phyloP scores from a whole-genome alignment of 2,797 vertebrate genomes.

The Pangasius mekongensis region DNA sequence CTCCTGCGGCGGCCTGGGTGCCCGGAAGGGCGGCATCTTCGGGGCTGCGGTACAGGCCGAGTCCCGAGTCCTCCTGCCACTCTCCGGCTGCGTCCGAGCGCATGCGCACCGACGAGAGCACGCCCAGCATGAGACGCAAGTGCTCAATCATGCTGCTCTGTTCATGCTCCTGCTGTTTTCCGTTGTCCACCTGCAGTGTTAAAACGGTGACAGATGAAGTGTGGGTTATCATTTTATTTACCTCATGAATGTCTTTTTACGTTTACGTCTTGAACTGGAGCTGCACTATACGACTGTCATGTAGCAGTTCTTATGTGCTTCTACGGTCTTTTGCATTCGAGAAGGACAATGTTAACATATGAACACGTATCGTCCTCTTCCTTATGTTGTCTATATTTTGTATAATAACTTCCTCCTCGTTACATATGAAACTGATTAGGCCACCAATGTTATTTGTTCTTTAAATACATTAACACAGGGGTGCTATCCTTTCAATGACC shows the following conservation, averaged over 20 bases:
- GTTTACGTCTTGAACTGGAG: background rate
- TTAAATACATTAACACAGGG: background rate
- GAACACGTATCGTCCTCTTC: background rate
- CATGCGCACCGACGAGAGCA: slow-evolving; percentile 66
- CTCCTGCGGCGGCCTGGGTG: slow-evolving; percentile 49
- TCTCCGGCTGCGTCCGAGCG: slow-evolving; percentile 65
- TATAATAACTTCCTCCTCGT: background rate
- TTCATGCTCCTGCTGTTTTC: slow-evolving; percentile 86
- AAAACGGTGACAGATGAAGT: background rate
- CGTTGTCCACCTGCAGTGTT: slow-evolving; percentile 82
- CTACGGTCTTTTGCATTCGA: background rate
- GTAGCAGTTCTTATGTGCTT: background rate
- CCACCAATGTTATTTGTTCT: background rate
- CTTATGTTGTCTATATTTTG: background rate
- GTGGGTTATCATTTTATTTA: background rate
- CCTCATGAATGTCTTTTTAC: background rate
- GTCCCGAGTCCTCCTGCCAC: slow-evolving; percentile 73
- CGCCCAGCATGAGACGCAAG: slow-evolving; percentile 83
- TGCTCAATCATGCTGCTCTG: slow-evolving; percentile 82
- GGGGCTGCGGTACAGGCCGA: slow-evolving; percentile 72
- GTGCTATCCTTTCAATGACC: background rate
- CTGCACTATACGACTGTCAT: background rate
- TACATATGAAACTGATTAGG: background rate
- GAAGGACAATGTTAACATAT: background rate
- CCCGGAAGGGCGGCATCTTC: slow-evolving; percentile 65